Conservation (phyloP, 2,113 vertebrate species). For the Anarrhichthys ocellatus region DNA sequence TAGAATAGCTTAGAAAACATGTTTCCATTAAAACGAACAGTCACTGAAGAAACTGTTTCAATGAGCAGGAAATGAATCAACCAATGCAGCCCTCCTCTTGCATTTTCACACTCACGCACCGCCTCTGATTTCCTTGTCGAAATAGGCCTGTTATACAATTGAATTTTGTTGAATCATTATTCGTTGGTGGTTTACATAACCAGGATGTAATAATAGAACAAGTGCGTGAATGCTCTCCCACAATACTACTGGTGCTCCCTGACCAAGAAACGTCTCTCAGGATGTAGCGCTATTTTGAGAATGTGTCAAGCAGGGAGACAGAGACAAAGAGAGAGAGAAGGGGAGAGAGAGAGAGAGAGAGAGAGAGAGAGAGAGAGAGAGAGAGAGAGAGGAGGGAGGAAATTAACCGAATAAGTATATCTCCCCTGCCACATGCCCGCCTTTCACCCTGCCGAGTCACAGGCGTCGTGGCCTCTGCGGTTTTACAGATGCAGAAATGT, state of each 20-base stretch:
- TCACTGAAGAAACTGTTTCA: slow-evolving; percentile 6
- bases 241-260: slow-evolving; percentile 59
- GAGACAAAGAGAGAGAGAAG: neutral
- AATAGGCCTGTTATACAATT: slow-evolving; percentile 64
- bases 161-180: slow-evolving; percentile 69
- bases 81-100: neutral
- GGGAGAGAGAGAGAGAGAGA: slow-evolving; percentile 3
- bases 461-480: slow-evolving; percentile 38
- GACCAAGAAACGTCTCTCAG: slow-evolving; percentile 61
- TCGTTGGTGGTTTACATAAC: slow-evolving; percentile 70
- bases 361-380: slow-evolving; percentile 15
- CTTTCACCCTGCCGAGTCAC: slow-evolving; percentile 59
- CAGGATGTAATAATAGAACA: slow-evolving; percentile 73
- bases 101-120: slow-evolving; percentile 15
- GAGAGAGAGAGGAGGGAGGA: slow-evolving; percentile 30
- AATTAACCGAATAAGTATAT: slow-evolving; percentile 69
- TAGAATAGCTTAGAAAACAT: neutral
- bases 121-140: slow-evolving; percentile 49
- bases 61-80: slow-evolving; percentile 33
- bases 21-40: neutral
- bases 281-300: slow-evolving; percentile 67
- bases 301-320: slow-evolving; percentile 40
- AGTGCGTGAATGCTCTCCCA: slow-evolving; percentile 48
- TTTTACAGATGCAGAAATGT: slow-evolving; percentile 59
- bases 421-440: slow-evolving; percentile 62